A percentile compares a stretch with the other conserved stretches of the same genome.
These are phyloP conservation scores for Saturnia pavonia DNA, from an alignment of 2,888 invertebrate genomes.

Conservation along the genomic window DNA sequence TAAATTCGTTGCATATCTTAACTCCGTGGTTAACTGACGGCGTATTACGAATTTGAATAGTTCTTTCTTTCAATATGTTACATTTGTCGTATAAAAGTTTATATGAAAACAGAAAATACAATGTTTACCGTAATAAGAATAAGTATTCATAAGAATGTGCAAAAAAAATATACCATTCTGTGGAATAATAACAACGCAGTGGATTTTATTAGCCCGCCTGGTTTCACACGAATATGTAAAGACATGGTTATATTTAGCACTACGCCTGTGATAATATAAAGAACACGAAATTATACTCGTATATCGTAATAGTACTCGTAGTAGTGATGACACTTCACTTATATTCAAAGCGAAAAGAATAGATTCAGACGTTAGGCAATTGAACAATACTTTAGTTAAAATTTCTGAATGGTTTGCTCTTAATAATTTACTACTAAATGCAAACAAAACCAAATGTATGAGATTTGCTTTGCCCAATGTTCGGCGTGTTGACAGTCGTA, in stretches of 20 bases:
- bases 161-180: conserved; percentile 2
- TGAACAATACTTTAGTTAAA: too few species aligned
- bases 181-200: background rate
- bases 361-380: too few species aligned
- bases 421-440: too few species aligned
- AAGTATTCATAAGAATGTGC: background rate
- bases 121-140: conserved; percentile 10
- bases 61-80: background rate
- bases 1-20: background rate
- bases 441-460: too few species aligned
- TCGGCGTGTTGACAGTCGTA: too few species aligned
- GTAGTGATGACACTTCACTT: too few species aligned
- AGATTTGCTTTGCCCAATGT: too few species aligned
- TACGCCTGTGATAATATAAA: background rate
- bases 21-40: background rate
- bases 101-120: background rate
- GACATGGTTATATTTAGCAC: background rate
- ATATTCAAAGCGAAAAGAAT: too few species aligned
- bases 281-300: background rate
- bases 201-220: conserved; percentile 2
- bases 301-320: background rate
- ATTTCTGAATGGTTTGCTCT: too few species aligned
- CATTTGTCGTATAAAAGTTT: background rate
- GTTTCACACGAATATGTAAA: conserved; percentile 3
- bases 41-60: background rate